Base-by-base conservation (phyloP, 2,888 invertebrate genomes). In the Sinopyrophorus schimmeli region DNA sequence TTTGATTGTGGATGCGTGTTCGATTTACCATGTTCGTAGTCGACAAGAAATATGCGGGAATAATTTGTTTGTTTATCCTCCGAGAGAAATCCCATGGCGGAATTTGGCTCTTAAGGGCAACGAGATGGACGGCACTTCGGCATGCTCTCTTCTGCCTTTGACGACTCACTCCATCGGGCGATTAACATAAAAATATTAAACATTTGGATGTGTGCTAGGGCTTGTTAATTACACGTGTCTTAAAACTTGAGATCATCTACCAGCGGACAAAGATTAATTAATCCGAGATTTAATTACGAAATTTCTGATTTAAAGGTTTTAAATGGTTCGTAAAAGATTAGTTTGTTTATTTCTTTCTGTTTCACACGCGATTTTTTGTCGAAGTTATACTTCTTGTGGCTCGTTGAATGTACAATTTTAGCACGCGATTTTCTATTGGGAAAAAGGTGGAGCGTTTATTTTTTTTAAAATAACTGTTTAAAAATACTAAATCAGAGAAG, bases 41-140 rank as follows among this genome's bases (percentile, higher is more conserved):
- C 57, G 61, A 61, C 58, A 62, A 66, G 63, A 65, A 65, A 63
- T 66, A 68, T 65, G 63, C 53, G 52, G 55, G 57, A 62, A 62
- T 70, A 70, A 72, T 70, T 69, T 70, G 69, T 71, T 69, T 67
- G 65, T 66, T 65, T 64, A 61, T 64, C 61, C 61, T 62, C 64
- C 61, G 64, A 61, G 64, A 64, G 64, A 67, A 64, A 62, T 63
- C 56, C 59, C 59, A 61, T 59, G 57, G 58, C 41, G 53, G 64
- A 65, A 63, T 62, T 61, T 58, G 56, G 59, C 54, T 49, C 48
- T n/a, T n/a, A n/a, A 56, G 51, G 53, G 46, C 51, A 55, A n/a
- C n/a, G 55, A 64, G 64, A 48, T 52, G 48, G 47, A 53, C 40
- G 37, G 48, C 44, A 39, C 34, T 43, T 39, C 34, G 47, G 49